Conservation (phyloP, 2,113 vertebrate genomes). For the Marcusenius ussheri region DNA sequence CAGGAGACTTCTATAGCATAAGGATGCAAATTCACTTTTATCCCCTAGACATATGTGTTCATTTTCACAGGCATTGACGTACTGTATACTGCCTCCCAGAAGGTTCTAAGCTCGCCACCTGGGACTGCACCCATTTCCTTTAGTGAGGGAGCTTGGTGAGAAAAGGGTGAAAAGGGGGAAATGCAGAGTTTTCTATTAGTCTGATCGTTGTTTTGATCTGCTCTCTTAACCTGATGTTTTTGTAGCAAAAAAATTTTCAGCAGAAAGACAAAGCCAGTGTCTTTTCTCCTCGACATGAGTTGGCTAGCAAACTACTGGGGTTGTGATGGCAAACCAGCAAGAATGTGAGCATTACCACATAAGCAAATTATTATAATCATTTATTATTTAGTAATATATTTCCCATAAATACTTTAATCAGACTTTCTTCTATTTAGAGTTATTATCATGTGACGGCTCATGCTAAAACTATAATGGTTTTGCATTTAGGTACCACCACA, state of each 20-base stretch:
- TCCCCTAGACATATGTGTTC: not conserved
- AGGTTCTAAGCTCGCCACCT: conserved; percentile 80
- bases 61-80: conserved; percentile 74
- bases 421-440: not conserved
- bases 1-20: not conserved
- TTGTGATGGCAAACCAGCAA: conserved; percentile 65
- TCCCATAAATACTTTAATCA: not conserved
- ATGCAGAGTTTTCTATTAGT: not conserved
- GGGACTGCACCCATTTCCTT: conserved; percentile 87
- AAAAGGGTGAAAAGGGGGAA: not conserved
- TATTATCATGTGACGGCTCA: not conserved
- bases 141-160: conserved; percentile 83
- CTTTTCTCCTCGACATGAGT: conserved; percentile 78
- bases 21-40: not conserved
- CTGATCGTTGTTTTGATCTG: not conserved
- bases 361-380: not conserved
- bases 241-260: conserved; percentile 77
- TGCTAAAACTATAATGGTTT: not conserved
- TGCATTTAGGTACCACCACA: conserved; percentile 83
- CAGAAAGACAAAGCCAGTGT: conserved; percentile 77
- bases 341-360: conserved; percentile 62
- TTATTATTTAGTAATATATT: not conserved
- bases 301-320: conserved; percentile 82
- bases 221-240: not conserved
- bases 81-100: conserved; percentile 86